Conservation (phyloP, 2,797 vertebrate genomes). For the Schizothorax lantsangensis region DNA sequence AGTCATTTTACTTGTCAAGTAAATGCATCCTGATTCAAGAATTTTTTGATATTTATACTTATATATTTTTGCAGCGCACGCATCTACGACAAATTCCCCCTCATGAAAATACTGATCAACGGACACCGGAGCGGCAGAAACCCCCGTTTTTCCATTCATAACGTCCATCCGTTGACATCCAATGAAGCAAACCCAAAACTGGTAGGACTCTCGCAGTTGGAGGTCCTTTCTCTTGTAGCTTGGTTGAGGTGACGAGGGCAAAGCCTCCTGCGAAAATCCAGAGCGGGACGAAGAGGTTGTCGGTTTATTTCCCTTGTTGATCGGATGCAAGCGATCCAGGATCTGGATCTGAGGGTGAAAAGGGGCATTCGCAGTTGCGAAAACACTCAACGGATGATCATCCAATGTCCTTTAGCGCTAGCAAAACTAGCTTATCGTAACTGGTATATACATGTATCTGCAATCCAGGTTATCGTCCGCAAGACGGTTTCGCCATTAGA, state of each 20-base stretch:
- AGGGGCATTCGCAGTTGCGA: not conserved
- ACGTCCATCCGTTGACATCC: conserved; percentile 30
- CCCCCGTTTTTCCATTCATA: conserved; percentile 25
- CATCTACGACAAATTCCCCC: not conserved
- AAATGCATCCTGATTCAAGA: not conserved
- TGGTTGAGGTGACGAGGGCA: not conserved
- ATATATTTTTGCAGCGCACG: not conserved
- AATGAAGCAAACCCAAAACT: conserved; percentile 23
- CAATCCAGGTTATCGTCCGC: conserved; percentile 23
- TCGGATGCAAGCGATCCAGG: conserved; percentile 29
- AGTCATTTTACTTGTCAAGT: too few species aligned
- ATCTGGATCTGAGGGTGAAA: conserved; percentile 1
- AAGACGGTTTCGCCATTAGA: not conserved
- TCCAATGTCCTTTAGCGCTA: conserved; percentile 30
- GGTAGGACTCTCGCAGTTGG: not conserved
- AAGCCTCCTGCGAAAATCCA: conserved; percentile 46
- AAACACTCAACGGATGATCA: conserved; percentile 14
- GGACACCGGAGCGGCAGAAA: not conserved
- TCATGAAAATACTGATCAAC: conserved; percentile 13
- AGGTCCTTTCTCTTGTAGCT: conserved; percentile 16
- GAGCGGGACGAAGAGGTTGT: not conserved
- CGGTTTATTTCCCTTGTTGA: conserved; percentile 49
- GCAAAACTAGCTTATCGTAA: conserved; percentile 44
- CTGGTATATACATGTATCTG: conserved; percentile 51
- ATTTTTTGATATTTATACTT: not conserved